Evolutionary conservation across 2,888 invertebrate genomes (phyloP).

Genomic region (Synanthedon vespiformis): DNA sequence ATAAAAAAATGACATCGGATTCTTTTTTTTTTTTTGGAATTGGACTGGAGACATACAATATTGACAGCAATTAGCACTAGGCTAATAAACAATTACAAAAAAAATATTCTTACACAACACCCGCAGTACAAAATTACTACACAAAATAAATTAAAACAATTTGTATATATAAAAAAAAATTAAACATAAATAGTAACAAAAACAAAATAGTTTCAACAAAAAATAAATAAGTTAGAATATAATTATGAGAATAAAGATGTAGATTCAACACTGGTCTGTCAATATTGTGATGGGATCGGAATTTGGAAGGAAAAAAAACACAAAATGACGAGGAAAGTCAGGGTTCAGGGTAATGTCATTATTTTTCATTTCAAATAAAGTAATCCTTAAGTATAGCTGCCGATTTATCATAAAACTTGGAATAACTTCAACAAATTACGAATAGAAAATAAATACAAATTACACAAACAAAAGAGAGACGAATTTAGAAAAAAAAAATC

Average conservation of each 20-base stretch:
- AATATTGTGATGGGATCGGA: constrained; percentile 55
- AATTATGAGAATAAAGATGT: constrained; percentile 24
- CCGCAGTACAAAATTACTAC: constrained; percentile 51
- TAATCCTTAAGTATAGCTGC: constrained; percentile 61
- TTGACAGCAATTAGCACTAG: constrained; percentile 55
- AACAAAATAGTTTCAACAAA: constrained; percentile 55
- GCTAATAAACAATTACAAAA: constrained; percentile 40
- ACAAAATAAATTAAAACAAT: constrained; percentile 63
- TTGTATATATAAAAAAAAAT: constrained; percentile 50
- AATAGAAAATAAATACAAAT: constrained; percentile 31
- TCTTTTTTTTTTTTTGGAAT: constrained; percentile 30
- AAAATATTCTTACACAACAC: constrained; percentile 30
- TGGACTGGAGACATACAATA: constrained; percentile 64
- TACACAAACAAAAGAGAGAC: constrained; percentile 32
- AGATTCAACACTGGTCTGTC: constrained; percentile 70
- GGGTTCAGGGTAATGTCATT: constrained; percentile 45
- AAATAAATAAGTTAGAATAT: constrained; percentile 55
- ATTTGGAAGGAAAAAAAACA: constrained; percentile 13
- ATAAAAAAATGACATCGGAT: constrained; percentile 66
- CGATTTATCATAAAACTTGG: constrained; percentile 53
- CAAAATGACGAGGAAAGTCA: constrained; percentile 13
- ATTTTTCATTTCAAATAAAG: constrained; percentile 59
- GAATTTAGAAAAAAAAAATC: constrained; percentile 12
- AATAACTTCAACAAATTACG: constrained; percentile 47
- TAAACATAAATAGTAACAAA: constrained; percentile 64